Percentiles rank a stretch among this genome's conserved stretches.
These are phyloP conservation scores for Chlorops oryzae DNA, from an alignment of 1,140 invertebrate species.

Conservation along the genomic window DNA sequence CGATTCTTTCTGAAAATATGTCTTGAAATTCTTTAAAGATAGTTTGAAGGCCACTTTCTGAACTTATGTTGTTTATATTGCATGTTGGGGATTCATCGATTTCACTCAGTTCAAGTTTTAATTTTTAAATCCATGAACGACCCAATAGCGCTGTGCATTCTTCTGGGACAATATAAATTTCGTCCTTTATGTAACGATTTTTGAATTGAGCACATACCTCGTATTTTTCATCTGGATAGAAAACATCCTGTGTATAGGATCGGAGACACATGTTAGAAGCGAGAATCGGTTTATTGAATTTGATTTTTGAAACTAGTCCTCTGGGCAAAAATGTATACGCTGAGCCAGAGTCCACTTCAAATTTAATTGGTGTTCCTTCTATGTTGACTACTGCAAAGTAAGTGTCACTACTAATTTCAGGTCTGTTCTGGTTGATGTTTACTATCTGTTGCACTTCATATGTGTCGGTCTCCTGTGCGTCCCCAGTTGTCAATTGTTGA, in stretches of 20 bases:
- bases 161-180: slow-evolving; percentile 7
- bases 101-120: slow-evolving; percentile 1
- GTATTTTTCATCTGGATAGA: slow-evolving; percentile 1
- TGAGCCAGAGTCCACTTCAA: slow-evolving; percentile 6
- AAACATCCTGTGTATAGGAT: slow-evolving; percentile 1
- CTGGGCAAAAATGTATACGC: neutral
- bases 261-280: neutral
- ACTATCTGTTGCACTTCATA: no score
- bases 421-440: neutral
- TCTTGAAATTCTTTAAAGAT: no score
- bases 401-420: neutral
- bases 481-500: no score
- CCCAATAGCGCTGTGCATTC: slow-evolving; percentile 1
- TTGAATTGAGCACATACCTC: neutral
- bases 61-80: no score
- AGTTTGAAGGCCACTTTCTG: no score
- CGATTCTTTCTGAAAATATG: no score
- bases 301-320: neutral
- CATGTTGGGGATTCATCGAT: no score
- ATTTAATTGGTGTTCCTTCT: neutral
- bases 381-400: neutral
- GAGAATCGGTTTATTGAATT: neutral
- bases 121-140: slow-evolving; percentile 2
- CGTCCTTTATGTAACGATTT: neutral
- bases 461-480: no score